phyloP scores from a whole-genome alignment of 2,797 vertebrate species.

The Acanthiza pusilla region DNA sequence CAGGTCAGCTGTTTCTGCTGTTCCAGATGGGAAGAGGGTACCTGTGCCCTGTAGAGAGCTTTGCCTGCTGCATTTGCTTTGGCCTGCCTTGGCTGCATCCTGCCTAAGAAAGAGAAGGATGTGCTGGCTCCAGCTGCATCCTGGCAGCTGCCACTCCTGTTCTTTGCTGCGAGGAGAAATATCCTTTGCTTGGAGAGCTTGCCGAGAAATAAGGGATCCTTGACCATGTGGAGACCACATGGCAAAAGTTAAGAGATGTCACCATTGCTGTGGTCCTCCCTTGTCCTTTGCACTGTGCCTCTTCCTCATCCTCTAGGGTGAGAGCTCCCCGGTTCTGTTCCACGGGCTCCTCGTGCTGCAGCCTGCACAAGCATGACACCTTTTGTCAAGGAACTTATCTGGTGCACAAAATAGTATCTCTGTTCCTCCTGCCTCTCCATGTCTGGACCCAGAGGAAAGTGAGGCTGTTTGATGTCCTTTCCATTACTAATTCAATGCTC shows the following conservation, averaged over 20 bases:
- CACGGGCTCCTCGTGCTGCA: not conserved
- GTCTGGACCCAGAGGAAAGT: not conserved
- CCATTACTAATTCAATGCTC: not conserved
- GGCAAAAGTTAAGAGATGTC: not conserved
- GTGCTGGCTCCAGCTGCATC: not conserved
- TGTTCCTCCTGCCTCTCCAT: not conserved
- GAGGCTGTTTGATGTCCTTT: not conserved
- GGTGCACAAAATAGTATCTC: not conserved
- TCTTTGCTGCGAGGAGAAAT: not conserved
- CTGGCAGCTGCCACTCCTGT: not conserved
- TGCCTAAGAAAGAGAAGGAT: not conserved
- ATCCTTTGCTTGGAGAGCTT: not conserved
- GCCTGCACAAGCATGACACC: fast-evolving
- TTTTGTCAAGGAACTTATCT: not conserved
- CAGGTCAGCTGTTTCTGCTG: not conserved
- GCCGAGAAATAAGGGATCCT: not conserved
- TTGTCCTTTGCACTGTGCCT: not conserved
- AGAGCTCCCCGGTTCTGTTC: not conserved
- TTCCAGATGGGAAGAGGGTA: not conserved
- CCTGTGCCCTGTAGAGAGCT: not conserved
- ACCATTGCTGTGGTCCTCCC: not conserved
- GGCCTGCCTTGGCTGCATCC: not conserved
- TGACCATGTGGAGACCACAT: not conserved
- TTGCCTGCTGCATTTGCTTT: not conserved
- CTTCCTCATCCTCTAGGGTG: not conserved